phyloP scores from a whole-genome alignment of 2,888 invertebrate species.

The Acronicta aceris region DNA sequence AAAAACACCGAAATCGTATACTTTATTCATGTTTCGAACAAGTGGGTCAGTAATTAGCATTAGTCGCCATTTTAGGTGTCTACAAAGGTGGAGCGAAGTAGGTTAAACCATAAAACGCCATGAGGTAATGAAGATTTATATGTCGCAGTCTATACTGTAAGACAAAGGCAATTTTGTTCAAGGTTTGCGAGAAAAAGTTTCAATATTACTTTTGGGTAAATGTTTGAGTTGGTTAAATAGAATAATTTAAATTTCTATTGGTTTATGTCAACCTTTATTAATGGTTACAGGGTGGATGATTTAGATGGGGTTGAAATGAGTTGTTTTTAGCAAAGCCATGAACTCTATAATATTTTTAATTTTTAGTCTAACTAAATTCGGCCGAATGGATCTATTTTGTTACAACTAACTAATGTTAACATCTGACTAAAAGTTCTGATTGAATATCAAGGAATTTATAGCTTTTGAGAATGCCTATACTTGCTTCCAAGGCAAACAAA shows the following conservation, averaged over 20 bases:
- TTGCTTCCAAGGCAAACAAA: too few species aligned
- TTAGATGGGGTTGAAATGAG: background rate
- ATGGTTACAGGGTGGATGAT: background rate
- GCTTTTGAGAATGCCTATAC: too few species aligned
- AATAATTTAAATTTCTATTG: slow-evolving; percentile 30
- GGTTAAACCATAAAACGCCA: slow-evolving; percentile 58
- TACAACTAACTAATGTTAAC: too few species aligned
- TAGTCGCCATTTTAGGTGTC: slow-evolving; percentile 56
- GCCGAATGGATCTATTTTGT: too few species aligned
- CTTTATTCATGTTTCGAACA: slow-evolving; percentile 36
- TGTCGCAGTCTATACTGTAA: slow-evolving; percentile 41
- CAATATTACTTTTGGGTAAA: slow-evolving; percentile 40
- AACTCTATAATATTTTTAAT: too few species aligned
- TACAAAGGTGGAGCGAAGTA: slow-evolving; percentile 55
- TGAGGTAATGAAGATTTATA: slow-evolving; percentile 59
- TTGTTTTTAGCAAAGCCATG: background rate
- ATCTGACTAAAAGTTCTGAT: too few species aligned
- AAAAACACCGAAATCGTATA: slow-evolving; percentile 35
- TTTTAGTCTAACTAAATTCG: too few species aligned
- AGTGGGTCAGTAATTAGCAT: slow-evolving; percentile 59
- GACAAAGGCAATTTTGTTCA: slow-evolving; percentile 56
- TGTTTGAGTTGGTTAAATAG: slow-evolving; percentile 42
- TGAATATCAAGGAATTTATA: too few species aligned
- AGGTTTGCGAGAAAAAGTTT: slow-evolving; percentile 52
- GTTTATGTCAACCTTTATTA: background rate